Evolutionary conservation across 2,113 vertebrate species (phyloP), one percentile per base, ranked within the genome.

Genomic region (Propithecus coquereli): DNA sequence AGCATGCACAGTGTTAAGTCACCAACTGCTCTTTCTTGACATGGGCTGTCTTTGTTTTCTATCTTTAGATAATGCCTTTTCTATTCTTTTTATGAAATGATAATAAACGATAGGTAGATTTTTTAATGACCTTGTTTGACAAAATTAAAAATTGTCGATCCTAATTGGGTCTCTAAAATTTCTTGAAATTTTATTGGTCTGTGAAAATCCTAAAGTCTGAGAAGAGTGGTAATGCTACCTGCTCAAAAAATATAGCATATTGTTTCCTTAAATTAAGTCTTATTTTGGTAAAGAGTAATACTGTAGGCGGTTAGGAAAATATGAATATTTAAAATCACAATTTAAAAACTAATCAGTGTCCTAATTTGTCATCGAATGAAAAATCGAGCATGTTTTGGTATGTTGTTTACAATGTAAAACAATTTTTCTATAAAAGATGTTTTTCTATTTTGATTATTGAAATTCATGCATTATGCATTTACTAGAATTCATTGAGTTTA

Each of bases 381-480:
- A 89, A 87, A 18, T 84, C 47, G 61, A 59, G 45, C 65, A 37
- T 87, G 27, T 90, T 97, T 77, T 94, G 14, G 8, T 82, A 30
- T 97, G 18, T 77, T 87, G 2, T 90, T 83, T 93, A 83, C 50
- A 81, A 73, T 92, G 45, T 88, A 84, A 95, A 87, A 82, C 7
- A 66, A n/a, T 93, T 90, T 74, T 97, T 94, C 14, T 68, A 25
- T 84, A n/a, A 77, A 63, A 93, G 17, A 54, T 87, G 43, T 84
- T 94, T 93, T 95, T 80, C 76, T 81, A 6, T 88, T 92, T 82
- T 80, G 25, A 84, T 94, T 79, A 89, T 89, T 96, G 27, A 73
- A 95, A 14, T 7, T 87, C 16, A 82, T n/a, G 63, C 25, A 73
- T 89, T 90, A 50, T 96, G 34, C 85, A 95, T 96, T 73, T 57